These are phyloP conservation scores for Rhynchonycteris naso DNA, from an alignment of 2,797 vertebrate genomes.

Conservation along the genomic window DNA sequence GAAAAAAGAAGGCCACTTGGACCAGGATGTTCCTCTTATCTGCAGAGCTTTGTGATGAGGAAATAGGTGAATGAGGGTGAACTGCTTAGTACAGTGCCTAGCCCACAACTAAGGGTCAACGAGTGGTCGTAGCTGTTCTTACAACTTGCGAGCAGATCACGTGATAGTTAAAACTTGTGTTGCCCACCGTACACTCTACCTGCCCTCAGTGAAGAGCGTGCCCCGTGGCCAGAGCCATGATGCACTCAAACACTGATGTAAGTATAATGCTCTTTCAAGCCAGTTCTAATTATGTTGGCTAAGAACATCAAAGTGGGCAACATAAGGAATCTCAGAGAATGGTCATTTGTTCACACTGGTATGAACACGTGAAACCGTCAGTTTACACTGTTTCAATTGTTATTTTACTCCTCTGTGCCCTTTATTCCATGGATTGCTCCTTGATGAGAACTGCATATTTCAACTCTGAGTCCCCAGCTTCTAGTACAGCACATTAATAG, in stretches of 20 bases:
- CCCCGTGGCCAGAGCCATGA: background rate
- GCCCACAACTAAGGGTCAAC: background rate
- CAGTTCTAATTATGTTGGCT: background rate
- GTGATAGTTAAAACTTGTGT: background rate
- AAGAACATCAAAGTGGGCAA: background rate
- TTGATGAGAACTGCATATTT: background rate
- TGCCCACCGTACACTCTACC: background rate
- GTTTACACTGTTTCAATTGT: accelerated
- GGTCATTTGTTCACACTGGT: background rate
- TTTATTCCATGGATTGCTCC: background rate
- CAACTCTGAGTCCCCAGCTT: background rate
- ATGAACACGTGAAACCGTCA: too few relatives aligned
- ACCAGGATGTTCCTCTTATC: background rate
- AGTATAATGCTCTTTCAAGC: background rate
- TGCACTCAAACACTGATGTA: background rate
- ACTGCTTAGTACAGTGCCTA: background rate
- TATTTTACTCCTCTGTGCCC: background rate
- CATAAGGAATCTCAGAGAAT: background rate
- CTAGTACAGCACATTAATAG: background rate
- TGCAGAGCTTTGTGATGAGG: background rate
- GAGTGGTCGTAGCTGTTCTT: background rate
- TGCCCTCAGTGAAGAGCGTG: background rate
- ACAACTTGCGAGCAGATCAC: background rate
- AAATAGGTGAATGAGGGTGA: background rate
- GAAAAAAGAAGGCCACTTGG: background rate